Conservation (phyloP, 2,888 invertebrate genomes). For the Papilio demoleus region DNA sequence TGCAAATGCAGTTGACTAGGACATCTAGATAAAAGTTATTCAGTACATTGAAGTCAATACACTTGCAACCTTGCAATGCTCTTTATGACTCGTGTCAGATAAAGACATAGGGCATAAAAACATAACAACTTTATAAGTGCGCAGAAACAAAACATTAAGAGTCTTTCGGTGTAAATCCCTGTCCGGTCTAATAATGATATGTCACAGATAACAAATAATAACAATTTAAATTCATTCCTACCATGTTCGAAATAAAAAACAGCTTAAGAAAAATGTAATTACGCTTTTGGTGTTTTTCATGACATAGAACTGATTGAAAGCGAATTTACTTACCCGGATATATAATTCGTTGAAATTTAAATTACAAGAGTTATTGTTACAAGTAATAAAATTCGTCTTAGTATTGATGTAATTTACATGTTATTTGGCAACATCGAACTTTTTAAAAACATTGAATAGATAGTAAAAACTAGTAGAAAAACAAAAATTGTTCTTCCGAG, state of each 20-base stretch:
- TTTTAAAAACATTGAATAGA: conserved; percentile 3
- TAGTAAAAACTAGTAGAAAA: neutral
- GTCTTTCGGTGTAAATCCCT: conserved; percentile 9
- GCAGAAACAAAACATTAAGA: conserved; percentile 48
- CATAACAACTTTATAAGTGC: conserved; percentile 66
- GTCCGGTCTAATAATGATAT: neutral
- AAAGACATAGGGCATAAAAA: conserved; percentile 79
- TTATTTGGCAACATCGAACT: neutral
- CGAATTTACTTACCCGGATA: conserved; percentile 14
- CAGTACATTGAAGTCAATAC: conserved; percentile 80
- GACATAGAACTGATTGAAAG: neutral
- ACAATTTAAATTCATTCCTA: neutral
- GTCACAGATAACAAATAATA: conserved; percentile 29
- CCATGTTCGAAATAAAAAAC: too few species aligned
- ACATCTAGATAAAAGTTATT: conserved; percentile 73
- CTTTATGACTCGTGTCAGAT: conserved; percentile 79
- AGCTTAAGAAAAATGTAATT: too few species aligned
- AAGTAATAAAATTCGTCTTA: neutral
- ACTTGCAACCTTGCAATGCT: conserved; percentile 81
- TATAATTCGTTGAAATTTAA: neutral
- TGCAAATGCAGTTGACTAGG: conserved; percentile 68
- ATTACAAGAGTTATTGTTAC: neutral
- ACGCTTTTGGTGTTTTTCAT: too few species aligned
- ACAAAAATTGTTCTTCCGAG: neutral
- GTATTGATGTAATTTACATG: neutral